These are phyloP conservation scores for Eulemur macaco DNA, from an alignment of 2,113 vertebrate species.

Conservation along the genomic window DNA sequence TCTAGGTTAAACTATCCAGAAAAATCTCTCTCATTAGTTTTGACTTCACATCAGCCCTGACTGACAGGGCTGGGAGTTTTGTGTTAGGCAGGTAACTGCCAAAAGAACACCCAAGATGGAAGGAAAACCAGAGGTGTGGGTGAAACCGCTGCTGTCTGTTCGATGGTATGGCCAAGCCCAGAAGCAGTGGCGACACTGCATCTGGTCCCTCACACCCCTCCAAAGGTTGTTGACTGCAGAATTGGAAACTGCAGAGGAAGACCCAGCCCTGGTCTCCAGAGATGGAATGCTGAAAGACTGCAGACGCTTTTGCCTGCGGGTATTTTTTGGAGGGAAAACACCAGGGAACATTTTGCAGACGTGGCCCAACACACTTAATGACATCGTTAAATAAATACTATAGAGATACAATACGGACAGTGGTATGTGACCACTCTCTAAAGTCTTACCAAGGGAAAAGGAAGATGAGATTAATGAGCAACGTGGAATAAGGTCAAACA, in stretches of 20 bases:
- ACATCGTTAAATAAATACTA: neutral
- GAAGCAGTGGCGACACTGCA: accelerated
- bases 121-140: neutral
- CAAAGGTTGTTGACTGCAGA: neutral
- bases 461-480: neutral
- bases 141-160: neutral
- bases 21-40: neutral
- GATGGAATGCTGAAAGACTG: neutral
- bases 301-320: neutral
- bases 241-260: neutral
- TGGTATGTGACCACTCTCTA: neutral
- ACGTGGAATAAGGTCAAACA: neutral
- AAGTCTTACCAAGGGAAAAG: neutral
- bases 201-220: neutral
- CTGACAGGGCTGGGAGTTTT: neutral
- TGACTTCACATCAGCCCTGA: neutral
- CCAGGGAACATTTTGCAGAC: neutral
- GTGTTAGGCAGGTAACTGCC: neutral
- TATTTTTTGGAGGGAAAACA: neutral
- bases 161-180: neutral
- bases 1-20: neutral
- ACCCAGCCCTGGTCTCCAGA: accelerated
- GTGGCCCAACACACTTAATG: neutral
- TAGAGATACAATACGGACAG: neutral
- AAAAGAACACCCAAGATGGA: neutral